Evolutionary conservation across 1,140 invertebrate species (phyloP), one percentile per base, ranked within the genome.

Genomic region (Galleria mellonella): DNA sequence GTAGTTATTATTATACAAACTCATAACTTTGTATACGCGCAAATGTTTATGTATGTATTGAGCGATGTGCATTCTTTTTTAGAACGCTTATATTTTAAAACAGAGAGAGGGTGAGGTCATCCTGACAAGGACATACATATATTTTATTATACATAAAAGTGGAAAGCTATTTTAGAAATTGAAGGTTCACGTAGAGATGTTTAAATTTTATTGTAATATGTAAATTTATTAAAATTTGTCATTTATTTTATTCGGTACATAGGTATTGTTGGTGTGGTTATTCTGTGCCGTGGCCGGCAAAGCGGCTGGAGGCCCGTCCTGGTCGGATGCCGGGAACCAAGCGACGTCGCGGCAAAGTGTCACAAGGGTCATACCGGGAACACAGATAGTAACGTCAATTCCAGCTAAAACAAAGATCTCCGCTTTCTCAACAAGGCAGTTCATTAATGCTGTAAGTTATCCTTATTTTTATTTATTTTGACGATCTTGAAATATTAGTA

Each of bases 401-500:
- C 51, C 62, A n/a, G 47, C 62, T 0, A 53, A 69, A 12, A 61
- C 70, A 4, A 77, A 77, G 42, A 64, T 58, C 7, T 68, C 72
- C 9, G 73, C 63, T 4, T 83, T 73, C 41, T 73, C 79, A 12
- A 69, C 69, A 6, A 68, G 71, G 11, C 73, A 81, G 45, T 83
- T 74, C 37, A 74, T 83, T 35, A 74, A 75, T 44, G 38, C 69
- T 44, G 76, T 83, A 55, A 65, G 69, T 23, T 23, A 23, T 23
- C 6, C 17, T 6, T 23, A 23, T 23, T 23, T 3, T 3, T 23
- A 23, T 23, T n/a, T n/a, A n/a, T n/a, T n/a, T n/a, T n/a, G n/a
- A n/a, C n/a, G n/a, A n/a, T n/a, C n/a, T n/a, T n/a, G n/a, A n/a
- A n/a, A n/a, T n/a, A n/a, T n/a, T n/a, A n/a, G n/a, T n/a, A n/a